A percentile compares a stretch with the other conserved stretches of the same genome.
phyloP scores from a whole-genome alignment of 2,888 invertebrate genomes.

The Dasysyrphus tricinctus region DNA sequence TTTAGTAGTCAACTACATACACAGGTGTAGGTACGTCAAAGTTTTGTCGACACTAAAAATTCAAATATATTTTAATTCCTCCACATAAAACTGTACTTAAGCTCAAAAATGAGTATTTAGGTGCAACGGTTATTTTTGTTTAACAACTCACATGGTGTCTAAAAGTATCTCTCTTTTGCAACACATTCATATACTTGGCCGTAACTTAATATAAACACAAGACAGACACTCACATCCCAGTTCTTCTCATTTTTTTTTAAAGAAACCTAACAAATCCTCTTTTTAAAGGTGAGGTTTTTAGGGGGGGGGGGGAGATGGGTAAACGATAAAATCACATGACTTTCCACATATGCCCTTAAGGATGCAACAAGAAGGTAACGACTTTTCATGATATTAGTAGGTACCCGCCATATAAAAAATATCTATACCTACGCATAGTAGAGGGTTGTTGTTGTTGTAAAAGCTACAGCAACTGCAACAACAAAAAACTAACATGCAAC shows the following conservation, averaged over 20 bases:
- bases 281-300: too few relatives aligned
- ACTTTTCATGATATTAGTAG: constrained; percentile 45
- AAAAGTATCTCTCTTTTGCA: constrained; percentile 48
- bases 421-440: too few relatives aligned
- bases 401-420: constrained; percentile 4
- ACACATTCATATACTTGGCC: constrained; percentile 31
- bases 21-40: constrained; percentile 24
- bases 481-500: constrained; percentile 61
- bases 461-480: not conserved
- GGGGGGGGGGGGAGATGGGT: not conserved
- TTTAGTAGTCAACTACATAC: not conserved
- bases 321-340: constrained; percentile 74
- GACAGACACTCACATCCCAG: constrained; percentile 16
- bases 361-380: constrained; percentile 69
- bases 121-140: constrained; percentile 59
- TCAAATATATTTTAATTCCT: constrained; percentile 65
- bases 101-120: constrained; percentile 64
- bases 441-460: not conserved
- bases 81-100: constrained; percentile 64
- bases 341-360: constrained; percentile 73
- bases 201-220: constrained; percentile 67
- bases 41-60: constrained; percentile 41
- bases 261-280: constrained; percentile 15
- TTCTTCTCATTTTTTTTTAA: not conserved
- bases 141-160: constrained; percentile 67